These are phyloP conservation scores for Megaceryle maxima DNA, from an alignment of 2,113 vertebrate genomes.

Conservation along the genomic window DNA sequence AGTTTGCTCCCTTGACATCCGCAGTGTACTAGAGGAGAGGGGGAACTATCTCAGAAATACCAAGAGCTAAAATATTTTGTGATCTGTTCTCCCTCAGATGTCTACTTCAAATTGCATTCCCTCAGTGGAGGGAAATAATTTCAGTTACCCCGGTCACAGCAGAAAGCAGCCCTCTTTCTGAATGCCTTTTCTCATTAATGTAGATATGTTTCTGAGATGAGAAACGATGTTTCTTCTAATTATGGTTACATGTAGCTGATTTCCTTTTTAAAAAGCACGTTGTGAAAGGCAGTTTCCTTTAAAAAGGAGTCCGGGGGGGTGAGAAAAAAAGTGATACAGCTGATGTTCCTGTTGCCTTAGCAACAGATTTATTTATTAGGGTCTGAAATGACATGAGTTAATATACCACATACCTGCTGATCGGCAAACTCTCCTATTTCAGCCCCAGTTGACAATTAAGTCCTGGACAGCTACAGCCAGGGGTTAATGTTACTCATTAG, in stretches of 20 bases:
- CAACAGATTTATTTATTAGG: conserved; percentile 92
- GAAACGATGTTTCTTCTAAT: conserved; percentile 84
- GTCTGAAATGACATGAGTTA: conserved; percentile 90
- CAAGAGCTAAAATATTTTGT: conserved; percentile 52
- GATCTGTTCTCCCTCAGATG: conserved; percentile 48
- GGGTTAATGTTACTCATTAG: conserved; percentile 99
- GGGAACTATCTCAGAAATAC: conserved; percentile 41
- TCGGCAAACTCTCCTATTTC: conserved; percentile 87
- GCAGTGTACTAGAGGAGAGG: conserved; percentile 35
- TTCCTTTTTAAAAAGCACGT: conserved; percentile 79
- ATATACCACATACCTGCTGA: conserved; percentile 95
- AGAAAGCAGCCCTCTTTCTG: conserved; percentile 59
- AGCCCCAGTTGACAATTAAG: conserved; percentile 99
- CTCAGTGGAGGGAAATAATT: conserved; percentile 57
- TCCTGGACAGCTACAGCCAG: conserved; percentile 99
- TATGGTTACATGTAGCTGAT: conserved; percentile 82
- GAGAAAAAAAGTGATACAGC: conserved; percentile 70
- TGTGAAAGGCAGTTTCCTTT: conserved; percentile 79
- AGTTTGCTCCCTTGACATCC: background rate
- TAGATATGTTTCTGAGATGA: conserved; percentile 76
- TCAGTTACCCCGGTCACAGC: conserved; percentile 50
- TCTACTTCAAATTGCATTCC: conserved; percentile 36
- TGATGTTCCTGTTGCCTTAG: conserved; percentile 83
- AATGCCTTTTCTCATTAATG: conserved; percentile 74
- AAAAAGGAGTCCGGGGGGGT: background rate